Conservation (phyloP, 1,140 invertebrate genomes). For the Lepidurus couesii region DNA sequence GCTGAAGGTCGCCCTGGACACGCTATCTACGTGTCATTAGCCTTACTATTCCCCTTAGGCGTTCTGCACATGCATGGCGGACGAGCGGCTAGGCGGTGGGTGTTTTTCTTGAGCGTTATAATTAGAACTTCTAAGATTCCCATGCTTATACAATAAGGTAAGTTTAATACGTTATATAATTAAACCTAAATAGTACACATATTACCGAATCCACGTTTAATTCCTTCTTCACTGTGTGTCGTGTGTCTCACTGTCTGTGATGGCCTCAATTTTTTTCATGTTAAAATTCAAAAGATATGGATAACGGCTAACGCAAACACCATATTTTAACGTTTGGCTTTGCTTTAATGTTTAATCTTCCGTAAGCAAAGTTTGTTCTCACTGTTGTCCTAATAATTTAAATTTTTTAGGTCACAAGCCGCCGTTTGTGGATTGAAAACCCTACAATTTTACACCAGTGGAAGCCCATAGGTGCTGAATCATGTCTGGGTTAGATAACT, state of each 20-base stretch:
- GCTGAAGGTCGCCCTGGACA: background rate
- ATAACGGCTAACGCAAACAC: too few relatives aligned
- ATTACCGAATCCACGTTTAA: background rate
- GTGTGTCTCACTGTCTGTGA: too few relatives aligned
- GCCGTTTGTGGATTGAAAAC: too few relatives aligned
- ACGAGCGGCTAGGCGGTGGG: background rate
- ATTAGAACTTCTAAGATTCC: background rate
- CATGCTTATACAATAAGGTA: conserved; percentile 3
- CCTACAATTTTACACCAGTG: background rate
- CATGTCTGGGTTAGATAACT: conserved; percentile 30
- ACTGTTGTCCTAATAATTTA: too few relatives aligned
- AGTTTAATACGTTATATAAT: background rate
- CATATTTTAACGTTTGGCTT: too few relatives aligned
- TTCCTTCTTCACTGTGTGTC: background rate
- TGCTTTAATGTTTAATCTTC: too few relatives aligned
- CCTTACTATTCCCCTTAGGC: background rate
- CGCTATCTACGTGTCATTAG: background rate
- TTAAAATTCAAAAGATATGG: too few relatives aligned
- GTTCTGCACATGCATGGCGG: conserved; percentile 10
- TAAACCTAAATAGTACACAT: background rate
- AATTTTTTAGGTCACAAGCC: too few relatives aligned
- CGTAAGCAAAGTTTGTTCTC: too few relatives aligned
- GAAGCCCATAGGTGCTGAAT: background rate
- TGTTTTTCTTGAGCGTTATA: background rate
- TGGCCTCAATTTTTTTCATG: background rate